Conservation (phyloP, 2,888 invertebrate species). For the Apantesis nais region DNA sequence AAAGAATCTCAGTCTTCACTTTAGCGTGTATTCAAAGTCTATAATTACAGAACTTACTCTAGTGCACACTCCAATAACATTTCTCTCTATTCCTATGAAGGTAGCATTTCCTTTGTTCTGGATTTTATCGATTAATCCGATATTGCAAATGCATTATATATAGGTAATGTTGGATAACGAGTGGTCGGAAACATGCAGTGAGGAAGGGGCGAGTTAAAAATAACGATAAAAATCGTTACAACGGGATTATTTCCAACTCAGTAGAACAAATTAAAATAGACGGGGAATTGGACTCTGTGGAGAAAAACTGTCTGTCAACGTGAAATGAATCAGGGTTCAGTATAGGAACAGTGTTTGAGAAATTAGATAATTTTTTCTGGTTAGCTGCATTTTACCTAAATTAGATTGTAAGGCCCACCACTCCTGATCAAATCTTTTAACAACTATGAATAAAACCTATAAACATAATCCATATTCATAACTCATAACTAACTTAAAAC, state of each 20-base stretch:
- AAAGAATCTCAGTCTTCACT: neutral
- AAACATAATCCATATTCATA: neutral
- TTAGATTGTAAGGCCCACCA: neutral
- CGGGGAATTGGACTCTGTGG: constrained; percentile 36
- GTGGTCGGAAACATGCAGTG: constrained; percentile 35
- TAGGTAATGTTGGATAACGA: constrained; percentile 18
- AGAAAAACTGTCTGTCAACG: constrained; percentile 22
- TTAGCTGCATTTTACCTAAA: neutral
- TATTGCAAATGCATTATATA: neutral
- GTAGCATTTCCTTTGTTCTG: neutral
- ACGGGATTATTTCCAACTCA: constrained; percentile 64
- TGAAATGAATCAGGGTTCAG: constrained; percentile 2
- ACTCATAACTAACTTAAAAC: too few species aligned
- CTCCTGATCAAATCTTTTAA: neutral
- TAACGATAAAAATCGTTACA: constrained; percentile 73
- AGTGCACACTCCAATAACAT: neutral
- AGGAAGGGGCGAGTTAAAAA: constrained; percentile 56
- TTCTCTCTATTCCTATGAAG: neutral
- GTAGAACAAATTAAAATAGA: constrained; percentile 63
- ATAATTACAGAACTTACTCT: neutral
- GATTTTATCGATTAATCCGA: neutral
- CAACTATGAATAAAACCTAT: neutral
- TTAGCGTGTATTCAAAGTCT: neutral
- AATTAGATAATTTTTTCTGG: neutral
- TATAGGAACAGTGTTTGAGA: neutral